Evolutionary conservation across 2,113 vertebrate genomes (phyloP).

Genomic region (Anolis sagrei): DNA sequence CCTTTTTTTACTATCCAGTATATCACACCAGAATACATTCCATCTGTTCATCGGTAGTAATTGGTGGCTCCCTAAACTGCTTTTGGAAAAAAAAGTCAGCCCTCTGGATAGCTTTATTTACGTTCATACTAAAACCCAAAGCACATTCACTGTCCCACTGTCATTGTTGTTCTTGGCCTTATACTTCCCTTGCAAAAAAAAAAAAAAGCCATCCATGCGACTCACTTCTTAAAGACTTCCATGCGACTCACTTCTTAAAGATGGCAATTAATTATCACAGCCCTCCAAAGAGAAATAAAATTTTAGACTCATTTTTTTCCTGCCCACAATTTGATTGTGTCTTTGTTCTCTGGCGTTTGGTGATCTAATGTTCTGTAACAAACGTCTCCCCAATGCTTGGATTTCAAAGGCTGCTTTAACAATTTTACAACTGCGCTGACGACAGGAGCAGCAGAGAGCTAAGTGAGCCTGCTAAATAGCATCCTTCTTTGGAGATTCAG

Average conservation of each 20-base stretch:
- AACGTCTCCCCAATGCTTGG: conserved; percentile 45
- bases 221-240: too few relatives aligned
- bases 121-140: too few relatives aligned
- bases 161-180: too few relatives aligned
- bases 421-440: conserved; percentile 36
- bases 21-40: too few relatives aligned
- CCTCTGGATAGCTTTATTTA: too few relatives aligned
- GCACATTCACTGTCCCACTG: not conserved
- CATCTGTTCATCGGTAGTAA: too few relatives aligned
- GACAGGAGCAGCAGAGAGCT: conserved; percentile 34
- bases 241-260: not conserved
- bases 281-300: conserved; percentile 36
- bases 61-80: not conserved
- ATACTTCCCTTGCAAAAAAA: not conserved
- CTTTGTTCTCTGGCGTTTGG: conserved; percentile 54
- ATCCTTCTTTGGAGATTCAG: conserved; percentile 37
- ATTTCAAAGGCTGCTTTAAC: conserved; percentile 53
- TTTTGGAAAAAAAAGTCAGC: too few relatives aligned
- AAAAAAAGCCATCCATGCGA: not conserved
- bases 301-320: conserved; percentile 50
- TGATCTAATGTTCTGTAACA: conserved; percentile 57
- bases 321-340: not conserved
- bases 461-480: conserved; percentile 33
- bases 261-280: conserved; percentile 27
- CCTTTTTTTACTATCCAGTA: too few relatives aligned